Base-by-base conservation (phyloP, 1,140 invertebrate species). In the Medauroidea extradentata region DNA sequence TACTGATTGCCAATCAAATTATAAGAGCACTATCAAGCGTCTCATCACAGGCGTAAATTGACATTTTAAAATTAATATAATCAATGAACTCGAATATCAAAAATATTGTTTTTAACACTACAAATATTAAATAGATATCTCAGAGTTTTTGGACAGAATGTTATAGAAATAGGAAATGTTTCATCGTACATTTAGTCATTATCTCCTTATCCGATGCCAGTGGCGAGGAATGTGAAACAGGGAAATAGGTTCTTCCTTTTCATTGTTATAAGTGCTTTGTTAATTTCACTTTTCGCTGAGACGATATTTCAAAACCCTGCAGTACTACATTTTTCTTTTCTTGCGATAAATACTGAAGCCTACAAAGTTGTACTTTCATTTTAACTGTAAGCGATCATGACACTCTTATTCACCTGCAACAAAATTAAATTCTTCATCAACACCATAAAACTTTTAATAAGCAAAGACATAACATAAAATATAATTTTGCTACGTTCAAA, bases 141-240 rank as follows among this genome's bases (percentile, higher is more conserved):
- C 21, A 16, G 18, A 5, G 21, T 29, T 51, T 24, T 51, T 29
- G 16, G 27, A n/a, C 49, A 29, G 25, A 18, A 51, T 1, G 27
- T 51, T 25, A 27, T 51, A 34, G 49, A 51, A 29, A 21, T 25
- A 29, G 19, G 16, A n/a, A 16, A 24, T 27, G 19, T 29, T 48
- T 0, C 21, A 14, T 48, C 7, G 23, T 19, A 48, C 16, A 14
- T 48, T 23, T 14, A 48, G 27, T 23, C 27, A 21, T 9, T 9
- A 48, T 48, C 27, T 39, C 3, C 49, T 51, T 51, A 51, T 25
- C 49, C 49, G 49, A 51, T 51, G 49, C 49, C 49, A 4, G 21
- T 51, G 49, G 49, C 49, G 19, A 19, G 38, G 38, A 51, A 51
- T 25, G 49, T 34, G 38, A 51, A 21, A 34, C 24, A 51, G 24